Evolutionary conservation across 2,113 vertebrate genomes (phyloP).

Genomic region (Physeter macrocephalus): DNA sequence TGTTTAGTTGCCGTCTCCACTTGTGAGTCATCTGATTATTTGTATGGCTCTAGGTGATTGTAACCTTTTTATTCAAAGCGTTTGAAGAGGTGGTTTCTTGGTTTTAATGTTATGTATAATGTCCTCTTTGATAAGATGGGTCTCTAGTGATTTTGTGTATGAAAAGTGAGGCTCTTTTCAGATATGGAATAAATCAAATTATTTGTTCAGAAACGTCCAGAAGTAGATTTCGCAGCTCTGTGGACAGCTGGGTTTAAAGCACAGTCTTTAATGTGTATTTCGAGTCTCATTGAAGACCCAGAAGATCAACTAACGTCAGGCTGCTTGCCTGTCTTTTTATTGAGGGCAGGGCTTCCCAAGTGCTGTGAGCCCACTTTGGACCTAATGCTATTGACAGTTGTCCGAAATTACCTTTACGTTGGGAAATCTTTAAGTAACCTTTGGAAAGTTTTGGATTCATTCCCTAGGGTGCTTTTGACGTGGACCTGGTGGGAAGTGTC

Average conservation of each 20-base stretch:
- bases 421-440: neutral
- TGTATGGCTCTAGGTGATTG: too few relatives aligned
- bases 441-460: neutral
- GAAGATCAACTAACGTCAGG: accelerated
- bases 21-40: neutral
- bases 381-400: neutral
- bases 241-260: neutral
- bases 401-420: neutral
- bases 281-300: neutral
- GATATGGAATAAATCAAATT: neutral
- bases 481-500: neutral
- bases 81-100: neutral
- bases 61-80: neutral
- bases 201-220: neutral
- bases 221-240: neutral
- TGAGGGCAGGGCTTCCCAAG: accelerated
- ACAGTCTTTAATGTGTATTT: accelerated
- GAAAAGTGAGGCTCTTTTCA: neutral
- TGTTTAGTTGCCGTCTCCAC: neutral
- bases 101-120: neutral
- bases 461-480: neutral
- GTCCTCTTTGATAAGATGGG: neutral
- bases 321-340: accelerated
- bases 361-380: neutral
- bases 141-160: neutral